A percentile compares a stretch with the other conserved stretches of the same genome.
Evolutionary conservation across 2,888 invertebrate genomes (phyloP).

Genomic region (Hirudinaria manillensis): DNA sequence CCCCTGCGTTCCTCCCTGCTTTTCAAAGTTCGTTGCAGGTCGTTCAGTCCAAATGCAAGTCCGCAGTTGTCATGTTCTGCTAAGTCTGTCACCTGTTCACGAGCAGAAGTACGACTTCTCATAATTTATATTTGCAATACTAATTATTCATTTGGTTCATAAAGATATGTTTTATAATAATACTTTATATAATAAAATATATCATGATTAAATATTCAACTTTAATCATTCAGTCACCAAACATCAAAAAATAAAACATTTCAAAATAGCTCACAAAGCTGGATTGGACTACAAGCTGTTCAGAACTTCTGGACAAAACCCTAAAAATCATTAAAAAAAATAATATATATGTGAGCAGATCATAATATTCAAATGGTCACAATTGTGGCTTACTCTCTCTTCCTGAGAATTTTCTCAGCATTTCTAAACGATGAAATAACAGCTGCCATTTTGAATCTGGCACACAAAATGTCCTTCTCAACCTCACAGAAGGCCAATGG

Average conservation of each 20-base stretch:
- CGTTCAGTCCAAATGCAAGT: neutral
- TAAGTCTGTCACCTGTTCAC: neutral
- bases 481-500: neutral
- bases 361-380: too few relatives aligned
- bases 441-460: neutral
- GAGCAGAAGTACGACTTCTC: neutral
- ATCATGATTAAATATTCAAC: too few relatives aligned
- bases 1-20: neutral
- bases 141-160: neutral
- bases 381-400: neutral
- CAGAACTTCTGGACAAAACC: constrained; percentile 5
- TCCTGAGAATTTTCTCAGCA: neutral
- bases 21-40: neutral
- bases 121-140: constrained; percentile 1
- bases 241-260: too few relatives aligned
- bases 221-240: too few relatives aligned
- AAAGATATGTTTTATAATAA: neutral
- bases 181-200: neutral
- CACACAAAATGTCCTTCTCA: neutral
- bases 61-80: neutral
- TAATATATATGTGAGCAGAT: neutral
- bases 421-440: neutral
- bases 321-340: neutral
- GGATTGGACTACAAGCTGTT: neutral
- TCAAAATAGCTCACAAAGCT: neutral